A percentile compares a stretch with the other conserved stretches of the same genome.
Conservation (phyloP, 1,140 invertebrate genomes). For the Halyomorpha halys region DNA sequence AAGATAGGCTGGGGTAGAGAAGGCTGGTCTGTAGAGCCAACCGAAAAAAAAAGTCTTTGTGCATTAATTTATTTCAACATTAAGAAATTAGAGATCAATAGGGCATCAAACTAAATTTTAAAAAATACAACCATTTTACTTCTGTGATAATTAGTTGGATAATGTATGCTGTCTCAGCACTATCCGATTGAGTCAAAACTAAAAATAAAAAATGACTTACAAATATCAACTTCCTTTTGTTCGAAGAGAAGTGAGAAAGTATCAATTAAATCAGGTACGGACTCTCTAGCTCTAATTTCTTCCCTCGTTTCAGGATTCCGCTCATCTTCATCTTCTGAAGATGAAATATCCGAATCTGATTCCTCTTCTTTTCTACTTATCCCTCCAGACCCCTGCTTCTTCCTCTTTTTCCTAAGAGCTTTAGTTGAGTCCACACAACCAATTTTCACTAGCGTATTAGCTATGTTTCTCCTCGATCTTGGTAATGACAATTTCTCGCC, state of each 20-base stretch:
- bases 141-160: too few species aligned
- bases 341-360: too few species aligned
- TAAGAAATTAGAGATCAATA: too few species aligned
- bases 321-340: not conserved
- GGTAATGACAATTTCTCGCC: not conserved
- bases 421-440: not conserved
- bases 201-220: not conserved
- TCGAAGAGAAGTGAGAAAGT: not conserved
- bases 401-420: not conserved
- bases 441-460: not conserved
- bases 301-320: not conserved
- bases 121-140: too few species aligned
- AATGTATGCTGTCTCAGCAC: too few species aligned
- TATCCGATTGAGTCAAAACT: too few species aligned
- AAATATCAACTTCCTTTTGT: not conserved
- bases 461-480: constrained; percentile 4
- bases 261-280: not conserved
- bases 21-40: too few species aligned
- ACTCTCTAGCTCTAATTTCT: not conserved
- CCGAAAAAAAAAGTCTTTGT: too few species aligned
- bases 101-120: too few species aligned
- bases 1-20: too few species aligned
- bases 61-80: too few species aligned
- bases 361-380: not conserved
- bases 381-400: not conserved